Evolutionary conservation across 2,888 invertebrate genomes (phyloP).

Genomic region (Pristionchus fissidentatus): DNA sequence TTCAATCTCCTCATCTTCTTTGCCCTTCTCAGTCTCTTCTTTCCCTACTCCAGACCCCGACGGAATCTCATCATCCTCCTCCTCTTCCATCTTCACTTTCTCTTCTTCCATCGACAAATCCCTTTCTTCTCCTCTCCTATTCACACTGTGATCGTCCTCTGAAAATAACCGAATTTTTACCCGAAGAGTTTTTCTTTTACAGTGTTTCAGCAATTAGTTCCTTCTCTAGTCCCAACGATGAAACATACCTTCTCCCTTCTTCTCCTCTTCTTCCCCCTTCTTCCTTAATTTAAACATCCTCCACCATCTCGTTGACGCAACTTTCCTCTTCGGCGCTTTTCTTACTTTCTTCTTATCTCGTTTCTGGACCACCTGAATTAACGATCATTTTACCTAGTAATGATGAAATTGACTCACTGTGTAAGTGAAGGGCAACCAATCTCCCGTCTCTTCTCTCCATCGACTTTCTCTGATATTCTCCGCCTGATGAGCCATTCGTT

Average conservation of each 20-base stretch:
- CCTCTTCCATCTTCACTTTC: neutral
- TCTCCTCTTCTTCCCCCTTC: neutral
- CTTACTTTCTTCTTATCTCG: neutral
- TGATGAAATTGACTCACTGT: neutral
- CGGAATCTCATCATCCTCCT: neutral
- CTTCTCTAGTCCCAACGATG: neutral
- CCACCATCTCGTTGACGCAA: no score
- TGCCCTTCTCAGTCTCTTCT: neutral
- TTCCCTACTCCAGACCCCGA: neutral
- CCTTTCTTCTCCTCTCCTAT: neutral
- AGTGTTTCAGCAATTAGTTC: neutral
- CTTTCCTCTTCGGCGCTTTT: no score
- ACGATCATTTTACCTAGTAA: neutral
- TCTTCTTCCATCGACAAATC: neutral
- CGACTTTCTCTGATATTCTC: neutral
- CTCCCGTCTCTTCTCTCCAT: neutral
- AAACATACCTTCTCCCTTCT: neutral
- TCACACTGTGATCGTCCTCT: neutral
- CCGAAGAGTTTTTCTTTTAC: neutral
- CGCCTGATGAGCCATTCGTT: constrained; percentile 22
- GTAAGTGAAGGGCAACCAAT: constrained; percentile 1
- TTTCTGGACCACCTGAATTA: neutral
- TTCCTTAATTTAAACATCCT: no score
- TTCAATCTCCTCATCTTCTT: neutral
- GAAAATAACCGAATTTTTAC: neutral